These are phyloP conservation scores for Zonitis immaculata DNA, from an alignment of 2,888 invertebrate genomes.

Conservation along the genomic window DNA sequence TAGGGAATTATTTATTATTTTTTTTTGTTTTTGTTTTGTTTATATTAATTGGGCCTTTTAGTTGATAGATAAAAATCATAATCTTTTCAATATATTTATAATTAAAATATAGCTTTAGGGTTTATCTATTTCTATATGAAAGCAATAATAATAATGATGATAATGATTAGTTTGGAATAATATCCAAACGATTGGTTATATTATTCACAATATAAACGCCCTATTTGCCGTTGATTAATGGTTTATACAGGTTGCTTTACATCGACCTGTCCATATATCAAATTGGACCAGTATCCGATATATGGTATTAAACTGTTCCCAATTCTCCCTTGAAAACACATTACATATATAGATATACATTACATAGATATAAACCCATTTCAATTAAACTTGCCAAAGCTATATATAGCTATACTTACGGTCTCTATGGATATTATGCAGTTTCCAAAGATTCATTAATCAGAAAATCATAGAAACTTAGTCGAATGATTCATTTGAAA, in stretches of 20 bases:
- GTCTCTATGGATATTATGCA: not conserved
- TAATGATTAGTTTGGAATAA: no score
- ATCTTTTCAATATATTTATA: no score
- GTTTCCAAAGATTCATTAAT: not conserved
- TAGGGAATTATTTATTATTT: no score
- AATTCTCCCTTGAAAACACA: constrained; percentile 27
- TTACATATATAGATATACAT: not conserved
- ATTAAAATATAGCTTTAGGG: constrained; percentile 36
- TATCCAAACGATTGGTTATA: constrained; percentile 34
- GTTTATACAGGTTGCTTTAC: constrained; percentile 42
- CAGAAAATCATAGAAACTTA: no score
- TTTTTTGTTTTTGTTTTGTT: no score
- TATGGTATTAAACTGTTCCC: constrained; percentile 36
- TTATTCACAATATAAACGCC: constrained; percentile 40
- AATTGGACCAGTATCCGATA: constrained; percentile 29
- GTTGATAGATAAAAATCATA: no score
- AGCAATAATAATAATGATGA: constrained; percentile 37
- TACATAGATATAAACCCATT: no score
- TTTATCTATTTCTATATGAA: no score
- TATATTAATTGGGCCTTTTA: no score
- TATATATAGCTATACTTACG: not conserved
- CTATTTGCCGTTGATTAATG: constrained; percentile 44
- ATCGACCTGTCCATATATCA: constrained; percentile 47
- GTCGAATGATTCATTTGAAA: no score
- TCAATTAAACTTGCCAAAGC: constrained; percentile 1